Evolutionary conservation across 1,140 invertebrate species (phyloP), one percentile per base, ranked within the genome.

Genomic region (Elymnias hypermnestra): DNA sequence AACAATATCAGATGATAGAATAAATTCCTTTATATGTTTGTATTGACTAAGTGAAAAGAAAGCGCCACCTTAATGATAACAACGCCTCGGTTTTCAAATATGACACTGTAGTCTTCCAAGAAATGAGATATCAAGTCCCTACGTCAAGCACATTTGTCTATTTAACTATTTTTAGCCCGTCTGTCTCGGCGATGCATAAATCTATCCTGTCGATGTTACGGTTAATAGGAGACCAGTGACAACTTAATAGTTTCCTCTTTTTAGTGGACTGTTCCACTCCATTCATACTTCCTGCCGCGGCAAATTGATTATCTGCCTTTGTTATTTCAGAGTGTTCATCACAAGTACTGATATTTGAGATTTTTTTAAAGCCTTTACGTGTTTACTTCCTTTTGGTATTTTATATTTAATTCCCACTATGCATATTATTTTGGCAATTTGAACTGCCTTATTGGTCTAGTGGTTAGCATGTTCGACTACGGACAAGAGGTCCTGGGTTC

Each of bases 201-300:
- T 81, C 63, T 55, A 57, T 72, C 67, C 63, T 61, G 58, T 65
- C 67, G 66, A 66, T 64, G 63, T 58, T 55, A 62, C 63, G 54
- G 50, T 57, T 71, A 69, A 77, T 76, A 73, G 69, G 55, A 55
- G 54, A 54, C 41, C 52, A 62, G 59, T 57, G 74, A 82, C 77
- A 78, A 77, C 59, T 82, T 82, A 78, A 82, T 82, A 71, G 69
- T 72, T 76, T 78, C 74, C 72, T 72, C 57, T 67, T 57, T 63
- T 70, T 72, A 36, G 33, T 36, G 8, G 15, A 68, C 64, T 57
- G 50, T 54, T 54, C 49, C 48, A 50, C 57, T 65, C 51, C 60
- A 60, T 57, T 63, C 60, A 39, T 56, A 48, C 62, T 76, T 82
- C 72, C 71, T 73, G 65, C 49, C 48, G 35, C 12, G 51, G 28